A percentile compares a stretch with the other conserved stretches of the same genome.
Conservation (phyloP, 2,797 vertebrate genomes). For the Coluber constrictor region DNA sequence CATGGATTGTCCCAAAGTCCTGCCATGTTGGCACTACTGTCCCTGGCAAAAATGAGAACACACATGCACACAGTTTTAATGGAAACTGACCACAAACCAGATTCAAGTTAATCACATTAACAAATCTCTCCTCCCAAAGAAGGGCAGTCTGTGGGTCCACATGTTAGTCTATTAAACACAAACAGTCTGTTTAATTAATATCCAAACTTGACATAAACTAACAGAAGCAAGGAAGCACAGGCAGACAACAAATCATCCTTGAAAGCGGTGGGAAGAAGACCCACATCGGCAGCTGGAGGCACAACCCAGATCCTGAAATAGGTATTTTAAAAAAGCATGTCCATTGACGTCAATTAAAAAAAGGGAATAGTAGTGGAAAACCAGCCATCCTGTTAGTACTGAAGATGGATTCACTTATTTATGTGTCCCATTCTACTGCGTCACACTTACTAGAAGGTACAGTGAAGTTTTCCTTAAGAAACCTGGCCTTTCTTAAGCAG, state of each 20-base stretch:
- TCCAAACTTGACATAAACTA: constrained; percentile 37
- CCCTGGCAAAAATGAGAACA: neutral
- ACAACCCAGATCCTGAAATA: constrained; percentile 29
- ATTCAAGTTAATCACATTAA: neutral
- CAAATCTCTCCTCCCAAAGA: neutral
- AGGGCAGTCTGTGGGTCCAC: neutral
- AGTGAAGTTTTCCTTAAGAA: neutral
- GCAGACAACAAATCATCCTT: neutral
- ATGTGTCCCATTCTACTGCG: neutral
- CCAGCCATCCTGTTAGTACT: neutral
- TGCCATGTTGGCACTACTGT: neutral
- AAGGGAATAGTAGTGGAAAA: neutral
- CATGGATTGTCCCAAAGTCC: neutral
- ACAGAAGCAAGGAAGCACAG: constrained; percentile 45
- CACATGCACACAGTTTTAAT: neutral
- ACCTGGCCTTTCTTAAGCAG: neutral
- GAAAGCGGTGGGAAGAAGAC: constrained; percentile 14
- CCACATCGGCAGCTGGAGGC: neutral
- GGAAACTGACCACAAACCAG: neutral
- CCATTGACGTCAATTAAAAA: neutral
- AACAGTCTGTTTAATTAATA: constrained; percentile 42
- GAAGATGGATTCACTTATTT: neutral
- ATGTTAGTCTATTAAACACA: constrained; percentile 23
- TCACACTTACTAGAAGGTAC: neutral
- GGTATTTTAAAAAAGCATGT: constrained; percentile 4